Conservation (phyloP, 53 echinoderm and acorn worm genomes). For the Temnopleurus reevesii region DNA sequence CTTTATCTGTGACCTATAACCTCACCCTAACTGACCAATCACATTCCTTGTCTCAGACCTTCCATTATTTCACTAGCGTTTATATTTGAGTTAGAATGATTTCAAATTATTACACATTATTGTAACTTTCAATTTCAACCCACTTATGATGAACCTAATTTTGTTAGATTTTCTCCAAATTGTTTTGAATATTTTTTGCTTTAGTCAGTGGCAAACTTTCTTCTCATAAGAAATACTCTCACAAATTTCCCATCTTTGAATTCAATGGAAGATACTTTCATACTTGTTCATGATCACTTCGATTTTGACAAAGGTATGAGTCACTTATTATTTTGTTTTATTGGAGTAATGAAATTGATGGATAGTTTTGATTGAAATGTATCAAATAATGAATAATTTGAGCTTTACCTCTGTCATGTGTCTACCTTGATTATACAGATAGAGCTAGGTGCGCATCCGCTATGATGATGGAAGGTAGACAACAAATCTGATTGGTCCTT, state of each 20-base stretch:
- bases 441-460: slow-evolving; percentile 55
- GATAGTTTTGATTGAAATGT: not conserved
- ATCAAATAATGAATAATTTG: not conserved
- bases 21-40: slow-evolving; percentile 31
- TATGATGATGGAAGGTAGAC: slow-evolving; percentile 50
- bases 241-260: not conserved
- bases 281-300: too few relatives aligned
- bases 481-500: slow-evolving; percentile 37
- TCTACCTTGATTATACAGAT: slow-evolving; percentile 50
- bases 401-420: slow-evolving; percentile 22
- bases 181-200: not conserved
- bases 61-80: not conserved
- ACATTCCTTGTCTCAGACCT: slow-evolving; percentile 15
- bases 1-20: not conserved
- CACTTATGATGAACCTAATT: not conserved
- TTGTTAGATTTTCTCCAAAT: not conserved
- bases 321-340: not conserved
- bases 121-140: not conserved
- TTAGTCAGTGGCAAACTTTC: slow-evolving; percentile 25
- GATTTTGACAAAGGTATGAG: not conserved
- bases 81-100: not conserved
- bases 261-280: not conserved
- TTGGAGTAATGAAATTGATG: too few relatives aligned
- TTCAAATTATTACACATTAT: not conserved
- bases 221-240: not conserved